Evolutionary conservation across 1,140 invertebrate genomes (phyloP), one percentile per base, ranked within the genome.

Genomic region (Bemisia tabaci): DNA sequence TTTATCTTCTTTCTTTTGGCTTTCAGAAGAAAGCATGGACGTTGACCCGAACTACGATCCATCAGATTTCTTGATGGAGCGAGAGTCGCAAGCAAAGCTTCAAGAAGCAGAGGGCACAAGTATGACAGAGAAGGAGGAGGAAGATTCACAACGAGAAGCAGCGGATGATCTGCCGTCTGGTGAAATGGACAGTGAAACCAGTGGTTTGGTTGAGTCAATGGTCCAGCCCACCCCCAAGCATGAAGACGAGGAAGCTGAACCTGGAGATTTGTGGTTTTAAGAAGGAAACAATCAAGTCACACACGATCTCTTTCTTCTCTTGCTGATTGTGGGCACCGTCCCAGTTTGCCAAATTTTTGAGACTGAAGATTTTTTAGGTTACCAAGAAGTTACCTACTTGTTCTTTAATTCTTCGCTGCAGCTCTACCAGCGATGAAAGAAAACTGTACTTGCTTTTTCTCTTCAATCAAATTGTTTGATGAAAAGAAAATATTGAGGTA

Each of bases 11-110:
- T 65, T 67, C 21, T 64, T 70, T 62, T 66, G 33, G 59, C 65
- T 75, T 73, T 12, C 71, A 84, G 89, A 92, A 69, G 88, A 90
- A 72, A 86, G 85, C 66, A 84, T 89, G 78, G 87, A 89, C 70
- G 85, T 92, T 12, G 88, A 91, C 80, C 86, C 88, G 11, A 89
- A 88, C 73, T 94, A 94, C 76, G 91, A 93, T 79, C 90, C 90
- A 12, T 90, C 90, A 1, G 90, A 91, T 74, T 91, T 92, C 71
- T 74, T 91, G 12, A 82, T 90, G 68, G 81, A 82, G 33, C 33
- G 33, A 48, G 33, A 48, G 58, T 80, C 79, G 12, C 73, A 84
- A 60, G 79, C 80, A 5, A 73, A 62, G 64, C 27, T 65, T n/a
- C 65, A 69, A 66, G 65, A 23, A 22, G 67, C 17, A 48, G 17